phyloP scores from a whole-genome alignment of 2,113 vertebrate genomes.

The Bos indicus region DNA sequence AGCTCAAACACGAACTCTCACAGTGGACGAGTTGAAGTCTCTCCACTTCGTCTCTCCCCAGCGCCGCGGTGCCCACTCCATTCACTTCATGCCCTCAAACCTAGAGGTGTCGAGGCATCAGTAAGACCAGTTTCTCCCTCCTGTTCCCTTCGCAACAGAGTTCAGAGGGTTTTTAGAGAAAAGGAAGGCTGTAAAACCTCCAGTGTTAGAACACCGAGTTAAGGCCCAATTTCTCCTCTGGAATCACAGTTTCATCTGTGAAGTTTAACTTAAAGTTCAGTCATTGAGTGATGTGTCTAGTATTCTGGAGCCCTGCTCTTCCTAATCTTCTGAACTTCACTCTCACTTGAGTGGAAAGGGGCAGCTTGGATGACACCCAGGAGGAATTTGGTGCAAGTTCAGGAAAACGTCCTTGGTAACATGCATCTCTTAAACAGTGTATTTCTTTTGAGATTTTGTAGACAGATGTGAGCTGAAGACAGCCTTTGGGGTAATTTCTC shows the following conservation, averaged over 20 bases:
- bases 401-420: background rate
- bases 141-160: background rate
- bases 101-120: background rate
- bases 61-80: background rate
- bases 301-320: background rate
- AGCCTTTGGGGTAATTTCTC: background rate
- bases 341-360: background rate
- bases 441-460: conserved; percentile 15
- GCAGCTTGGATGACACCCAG: background rate
- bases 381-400: background rate
- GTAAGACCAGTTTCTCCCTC: background rate
- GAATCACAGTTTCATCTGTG: background rate
- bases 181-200: background rate
- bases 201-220: background rate
- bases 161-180: background rate
- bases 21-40: background rate
- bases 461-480: background rate
- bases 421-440: background rate
- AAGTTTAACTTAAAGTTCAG: background rate
- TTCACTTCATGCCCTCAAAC: background rate
- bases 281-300: background rate
- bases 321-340: background rate
- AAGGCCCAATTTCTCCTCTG: background rate
- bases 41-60: background rate
- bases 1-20: background rate